These are phyloP conservation scores for Petrocephalus microphthalmus DNA, from an alignment of 2,113 vertebrate species.

Conservation along the genomic window DNA sequence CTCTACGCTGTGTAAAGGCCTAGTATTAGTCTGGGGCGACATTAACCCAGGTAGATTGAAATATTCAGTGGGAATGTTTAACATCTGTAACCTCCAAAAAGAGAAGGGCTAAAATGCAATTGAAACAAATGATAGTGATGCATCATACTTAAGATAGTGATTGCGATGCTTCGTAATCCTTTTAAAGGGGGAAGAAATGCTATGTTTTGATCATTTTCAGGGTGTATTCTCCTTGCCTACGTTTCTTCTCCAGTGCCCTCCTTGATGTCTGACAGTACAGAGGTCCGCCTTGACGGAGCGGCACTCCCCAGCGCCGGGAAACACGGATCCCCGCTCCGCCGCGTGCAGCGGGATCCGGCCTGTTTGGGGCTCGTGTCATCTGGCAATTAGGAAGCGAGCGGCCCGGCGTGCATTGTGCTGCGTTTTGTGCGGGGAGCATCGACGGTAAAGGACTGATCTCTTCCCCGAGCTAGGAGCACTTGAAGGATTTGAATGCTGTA, in stretches of 20 bases:
- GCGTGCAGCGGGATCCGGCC: slow-evolving; percentile 56
- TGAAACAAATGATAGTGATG: neutral
- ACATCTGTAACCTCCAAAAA: neutral
- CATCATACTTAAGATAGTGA: neutral
- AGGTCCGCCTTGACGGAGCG: neutral
- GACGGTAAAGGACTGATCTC: slow-evolving; percentile 64
- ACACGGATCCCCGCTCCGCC: neutral
- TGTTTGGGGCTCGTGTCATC: slow-evolving; percentile 62
- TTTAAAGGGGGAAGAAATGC: neutral
- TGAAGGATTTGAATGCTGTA: slow-evolving; percentile 72
- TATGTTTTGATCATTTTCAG: neutral
- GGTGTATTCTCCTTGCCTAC: neutral
- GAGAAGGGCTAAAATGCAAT: neutral
- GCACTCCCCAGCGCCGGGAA: neutral
- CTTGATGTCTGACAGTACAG: too few relatives aligned
- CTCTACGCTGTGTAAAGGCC: slow-evolving; percentile 29
- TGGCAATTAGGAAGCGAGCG: slow-evolving; percentile 59
- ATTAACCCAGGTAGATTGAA: neutral
- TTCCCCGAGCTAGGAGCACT: slow-evolving; percentile 62
- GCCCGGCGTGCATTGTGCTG: slow-evolving; percentile 57
- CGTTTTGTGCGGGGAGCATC: slow-evolving; percentile 61
- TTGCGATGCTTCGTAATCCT: neutral
- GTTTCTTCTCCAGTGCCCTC: too few relatives aligned
- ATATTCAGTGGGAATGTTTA: neutral
- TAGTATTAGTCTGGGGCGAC: neutral